Base-by-base conservation (phyloP, 2,113 vertebrate species). In the Pachycephala philippinensis region DNA sequence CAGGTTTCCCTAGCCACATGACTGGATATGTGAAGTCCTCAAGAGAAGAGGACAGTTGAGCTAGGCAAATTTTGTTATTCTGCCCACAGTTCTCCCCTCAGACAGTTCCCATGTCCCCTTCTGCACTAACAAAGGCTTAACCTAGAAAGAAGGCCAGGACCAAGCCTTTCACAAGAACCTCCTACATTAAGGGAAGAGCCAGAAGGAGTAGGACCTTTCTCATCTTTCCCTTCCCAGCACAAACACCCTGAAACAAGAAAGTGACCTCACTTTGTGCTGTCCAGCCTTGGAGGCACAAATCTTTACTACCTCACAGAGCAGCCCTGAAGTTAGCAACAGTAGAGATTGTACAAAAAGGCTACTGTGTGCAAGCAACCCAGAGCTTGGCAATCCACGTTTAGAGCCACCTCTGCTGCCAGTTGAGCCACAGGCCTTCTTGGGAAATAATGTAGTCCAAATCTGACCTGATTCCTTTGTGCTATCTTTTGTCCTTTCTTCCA, bases 401-500 rank as follows among this genome's bases (percentile, higher is more conserved):
- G 1, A 2, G 44, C 13, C 15, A 31, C 11, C 31, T 69, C 37
- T 52, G 40, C 60, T 37, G 27, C 20, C 47, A 66, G 56, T 24
- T 65, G 11, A 71, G 40, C 6, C 70, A 54, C 30, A 64, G 35
- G 15, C 14, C n/a, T 71, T 57, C 52, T 16, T 75, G 9, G 7
- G 59, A 84, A 87, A 56, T 30, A 71, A 71, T 4, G 11, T 2
- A 52, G 15, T 66, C 19, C 40, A 57, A 77, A 59, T 28, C 96
- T 97, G 91, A 99, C 99, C 99, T 99, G 99, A 92, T 99, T 99
- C 95, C 97, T 98, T 45, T 98, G 98, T 13, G 99, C 98, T 24
- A 99, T 99, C 97, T 98, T 99, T 20, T 98, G 97, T 91, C 99
- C 99, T 96, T 99, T 99, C 80, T 98, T 99, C 99, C 99, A 99